Base-by-base conservation (phyloP, 2,797 vertebrate species). In the Enteromius unitaeniatus region DNA sequence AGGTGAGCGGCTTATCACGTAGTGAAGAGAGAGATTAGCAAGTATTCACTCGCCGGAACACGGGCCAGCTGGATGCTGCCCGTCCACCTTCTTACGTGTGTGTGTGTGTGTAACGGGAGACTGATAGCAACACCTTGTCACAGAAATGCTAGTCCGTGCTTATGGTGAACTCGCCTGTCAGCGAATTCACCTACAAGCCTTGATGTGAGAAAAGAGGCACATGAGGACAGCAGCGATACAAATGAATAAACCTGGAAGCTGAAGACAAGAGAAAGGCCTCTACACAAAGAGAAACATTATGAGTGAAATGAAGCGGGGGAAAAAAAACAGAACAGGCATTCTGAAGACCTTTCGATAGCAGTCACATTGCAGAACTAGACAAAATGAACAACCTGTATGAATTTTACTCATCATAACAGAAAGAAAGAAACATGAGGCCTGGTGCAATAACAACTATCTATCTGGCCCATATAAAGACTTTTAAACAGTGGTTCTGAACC, bases 1-100 rank as follows among this genome's bases (percentile, higher is more conserved):
- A 86, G 88, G 86, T 86, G 88, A 89, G 78, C 81, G 68, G 88
- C 82, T 87, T 89, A 89, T 86, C 88, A 86, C 80, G 53, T 80
- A 83, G 86, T 83, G 81, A 85, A 87, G 83, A 85, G 85, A 84
- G 83, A 88, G 88, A 89, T 89, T 88, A 89, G 78, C 84, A 75
- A 87, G 65, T 60, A 81, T 83, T 87, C 84, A 83, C 85, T 88
- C 28, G 8, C 78, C 79, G 73, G 67, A 85, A 81, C 81, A 69
- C 73, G 70, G 62, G 83, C 87, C 87, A 86, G 87, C 80, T 83
- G 85, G 82, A 86, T 79, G 80, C 34, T 65, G 85, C 81, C 86
- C 69, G 68, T 85, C 84, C 80, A 87, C 83, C 81, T 82, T 78
- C 31, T 47, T 65, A 70, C 3, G 60, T 72, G 65, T 78, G 31